These are phyloP conservation scores for Xestia xanthographa DNA, from an alignment of 2,888 invertebrate genomes.

Conservation along the genomic window DNA sequence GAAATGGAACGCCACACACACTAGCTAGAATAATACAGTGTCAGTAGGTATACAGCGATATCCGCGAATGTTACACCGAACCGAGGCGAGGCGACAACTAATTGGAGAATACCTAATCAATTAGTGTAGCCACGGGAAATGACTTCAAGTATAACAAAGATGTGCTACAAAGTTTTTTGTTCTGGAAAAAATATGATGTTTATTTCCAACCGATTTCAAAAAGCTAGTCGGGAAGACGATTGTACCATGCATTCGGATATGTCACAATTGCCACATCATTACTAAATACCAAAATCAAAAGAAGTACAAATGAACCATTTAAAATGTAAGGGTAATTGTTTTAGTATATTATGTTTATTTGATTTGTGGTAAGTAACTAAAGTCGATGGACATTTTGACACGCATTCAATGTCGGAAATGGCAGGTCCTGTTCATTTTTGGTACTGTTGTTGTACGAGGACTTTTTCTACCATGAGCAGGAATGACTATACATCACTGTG, in stretches of 20 bases:
- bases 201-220: conserved; percentile 47
- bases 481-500: conserved; percentile 2
- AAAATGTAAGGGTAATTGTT: not conserved
- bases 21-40: conserved; percentile 79
- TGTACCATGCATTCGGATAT: not conserved
- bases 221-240: not conserved
- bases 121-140: conserved; percentile 62
- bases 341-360: not conserved
- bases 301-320: not conserved
- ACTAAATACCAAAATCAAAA: not conserved
- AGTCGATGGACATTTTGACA: not conserved
- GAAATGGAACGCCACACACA: conserved; percentile 89
- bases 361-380: not conserved
- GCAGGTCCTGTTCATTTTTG: conserved; percentile 63
- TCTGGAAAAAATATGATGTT: not conserved
- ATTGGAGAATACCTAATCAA: conserved; percentile 73
- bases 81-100: conserved; percentile 72
- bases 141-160: conserved; percentile 9
- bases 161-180: not conserved
- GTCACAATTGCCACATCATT: not conserved
- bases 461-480: conserved; percentile 69
- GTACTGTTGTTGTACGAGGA: conserved; percentile 75
- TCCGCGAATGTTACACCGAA: conserved; percentile 75
- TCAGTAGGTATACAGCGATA: conserved; percentile 76
- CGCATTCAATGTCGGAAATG: conserved; percentile 71